These are phyloP conservation scores for Chrysodeixis includens DNA, from an alignment of 2,888 invertebrate species.

Conservation along the genomic window DNA sequence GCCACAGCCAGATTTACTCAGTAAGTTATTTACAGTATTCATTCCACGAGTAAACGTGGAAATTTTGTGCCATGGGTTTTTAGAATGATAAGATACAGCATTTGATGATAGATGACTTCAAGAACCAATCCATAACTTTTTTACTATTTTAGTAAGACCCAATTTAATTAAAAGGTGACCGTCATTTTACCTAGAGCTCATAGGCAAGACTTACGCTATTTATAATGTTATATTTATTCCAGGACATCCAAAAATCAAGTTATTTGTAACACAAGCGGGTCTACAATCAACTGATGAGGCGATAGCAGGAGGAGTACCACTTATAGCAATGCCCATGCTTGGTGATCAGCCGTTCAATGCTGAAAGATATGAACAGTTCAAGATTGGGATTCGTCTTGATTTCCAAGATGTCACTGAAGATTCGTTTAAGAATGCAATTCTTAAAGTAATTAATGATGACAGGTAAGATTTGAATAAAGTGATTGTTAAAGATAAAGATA, in stretches of 20 bases:
- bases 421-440: constrained; percentile 14
- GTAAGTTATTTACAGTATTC: constrained; percentile 53
- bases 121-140: no score
- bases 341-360: constrained; percentile 76
- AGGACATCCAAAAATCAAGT: constrained; percentile 78
- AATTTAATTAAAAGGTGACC: no score
- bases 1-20: constrained; percentile 78
- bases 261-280: constrained; percentile 82
- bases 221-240: constrained; percentile 13
- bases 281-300: constrained; percentile 79
- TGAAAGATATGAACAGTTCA: constrained; percentile 53
- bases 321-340: constrained; percentile 75
- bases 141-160: no score
- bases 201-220: no score
- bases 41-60: no score
- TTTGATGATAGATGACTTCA: no score
- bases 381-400: constrained; percentile 32
- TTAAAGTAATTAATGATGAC: constrained; percentile 14
- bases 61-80: no score
- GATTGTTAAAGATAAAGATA: not conserved
- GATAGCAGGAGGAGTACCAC: constrained; percentile 72
- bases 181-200: no score
- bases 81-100: no score
- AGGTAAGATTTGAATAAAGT: constrained; percentile 9
- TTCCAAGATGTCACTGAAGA: constrained; percentile 15